Conservation (phyloP, 2,797 vertebrate genomes). For the Picus viridis region DNA sequence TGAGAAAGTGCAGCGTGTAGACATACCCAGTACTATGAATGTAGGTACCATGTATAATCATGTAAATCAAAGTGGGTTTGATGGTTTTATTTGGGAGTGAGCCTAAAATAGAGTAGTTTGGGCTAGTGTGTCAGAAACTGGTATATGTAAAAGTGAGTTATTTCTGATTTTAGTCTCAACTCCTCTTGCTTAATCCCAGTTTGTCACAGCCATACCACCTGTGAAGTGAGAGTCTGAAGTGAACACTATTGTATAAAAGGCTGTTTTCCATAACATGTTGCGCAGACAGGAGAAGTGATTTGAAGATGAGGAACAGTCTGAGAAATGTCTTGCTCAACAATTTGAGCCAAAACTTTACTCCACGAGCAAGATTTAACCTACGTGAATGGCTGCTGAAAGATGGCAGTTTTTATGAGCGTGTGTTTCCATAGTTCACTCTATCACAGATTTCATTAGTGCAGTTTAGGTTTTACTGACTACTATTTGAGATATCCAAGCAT, state of each 20-base stretch:
- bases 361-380: neutral
- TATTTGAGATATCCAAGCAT: neutral
- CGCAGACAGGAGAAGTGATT: neutral
- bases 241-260: neutral
- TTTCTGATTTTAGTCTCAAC: neutral
- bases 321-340: neutral
- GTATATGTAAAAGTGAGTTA: neutral
- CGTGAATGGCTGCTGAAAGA: neutral
- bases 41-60: neutral
- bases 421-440: neutral
- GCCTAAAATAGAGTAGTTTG: neutral
- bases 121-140: neutral
- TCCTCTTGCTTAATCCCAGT: neutral
- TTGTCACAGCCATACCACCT: neutral
- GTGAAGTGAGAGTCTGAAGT: neutral
- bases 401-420: fast-evolving
- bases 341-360: neutral
- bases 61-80: neutral
- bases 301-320: neutral
- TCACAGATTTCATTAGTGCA: neutral
- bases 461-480: neutral
- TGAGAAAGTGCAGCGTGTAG: neutral
- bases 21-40: neutral
- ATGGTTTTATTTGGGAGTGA: neutral
- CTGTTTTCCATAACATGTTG: neutral